Evolutionary conservation across 2,113 vertebrate species (phyloP), one percentile per base, ranked within the genome.

Genomic region (Ceyx melanurus): DNA sequence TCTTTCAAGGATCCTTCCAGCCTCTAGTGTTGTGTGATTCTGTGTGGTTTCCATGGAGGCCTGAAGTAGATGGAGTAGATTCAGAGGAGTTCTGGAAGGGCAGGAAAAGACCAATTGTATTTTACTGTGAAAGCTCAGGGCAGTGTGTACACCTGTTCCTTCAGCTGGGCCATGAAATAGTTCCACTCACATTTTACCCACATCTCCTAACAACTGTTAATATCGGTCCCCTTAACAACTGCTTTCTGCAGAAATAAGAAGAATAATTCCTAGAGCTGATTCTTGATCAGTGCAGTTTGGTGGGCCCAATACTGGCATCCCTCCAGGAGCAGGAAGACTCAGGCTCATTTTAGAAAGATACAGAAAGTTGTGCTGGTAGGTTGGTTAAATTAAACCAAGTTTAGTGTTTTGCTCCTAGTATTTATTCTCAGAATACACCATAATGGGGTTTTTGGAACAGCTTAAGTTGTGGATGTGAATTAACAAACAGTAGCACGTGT

Each of bases 381-480:
- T 66, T 87, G 56, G 51, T 89, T 92, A 76, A 86, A 72, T 33
- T 70, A 70, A 89, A 37, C 22, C 67, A 70, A 84, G 31, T 84
- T 92, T 65, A 82, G 12, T 76, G 51, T 67, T 92, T 82, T 87
- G 26, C 40, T 92, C 19, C 13, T 85, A 26, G 65, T 61, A 26
- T 71, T 85, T 86, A 21, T 91, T 82, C 89, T 81, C 40, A 71
- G 84, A 89, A 74, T 71, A 60, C 76, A 35, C 61, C 51, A 26
- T 64, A 71, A 80, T 83, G 72, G 9, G 1, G 26, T 68, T 90
- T 91, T 77, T 81, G 43, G 46, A 94, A 86, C 40, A 71, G 40
- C 22, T 71, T 77, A 45, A 50, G 57, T 86, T 92, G 53, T 88
- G 57, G 86, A 64, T 93, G 61, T 86, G 75, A 83, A 72, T 90